These are phyloP conservation scores for Drosophila nigromelanica DNA, from an alignment of 1,140 invertebrate genomes.

Conservation along the genomic window DNA sequence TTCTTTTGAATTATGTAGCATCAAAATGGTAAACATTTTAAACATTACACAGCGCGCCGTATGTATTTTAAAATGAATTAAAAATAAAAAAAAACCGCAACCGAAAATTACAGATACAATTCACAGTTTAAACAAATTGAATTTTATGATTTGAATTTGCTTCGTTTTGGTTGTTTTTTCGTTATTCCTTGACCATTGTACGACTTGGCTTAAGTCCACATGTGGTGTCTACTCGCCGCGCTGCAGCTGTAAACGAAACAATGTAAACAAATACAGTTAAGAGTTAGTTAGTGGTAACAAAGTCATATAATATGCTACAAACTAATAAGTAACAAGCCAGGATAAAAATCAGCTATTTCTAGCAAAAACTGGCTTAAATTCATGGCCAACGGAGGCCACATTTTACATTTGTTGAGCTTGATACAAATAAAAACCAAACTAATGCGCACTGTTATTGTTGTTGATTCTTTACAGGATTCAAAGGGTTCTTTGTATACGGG, in stretches of 20 bases:
- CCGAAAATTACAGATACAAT: constrained; percentile 11
- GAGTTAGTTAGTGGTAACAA: neutral
- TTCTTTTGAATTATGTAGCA: constrained; percentile 34
- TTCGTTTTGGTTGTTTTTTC: constrained; percentile 9
- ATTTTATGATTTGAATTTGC: constrained; percentile 14
- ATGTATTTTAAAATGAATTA: neutral
- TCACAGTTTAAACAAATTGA: constrained; percentile 9
- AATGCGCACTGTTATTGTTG: constrained; percentile 48
- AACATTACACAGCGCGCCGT: neutral
- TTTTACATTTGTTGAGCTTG: constrained; percentile 31
- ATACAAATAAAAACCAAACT: constrained; percentile 42
- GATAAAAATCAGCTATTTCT: constrained; percentile 3
- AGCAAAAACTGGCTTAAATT: neutral
- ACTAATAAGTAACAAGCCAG: neutral
- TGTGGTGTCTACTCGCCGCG: neutral
- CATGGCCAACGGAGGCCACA: constrained; percentile 26
- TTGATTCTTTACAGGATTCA: constrained; percentile 50
- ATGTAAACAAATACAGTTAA: constrained; percentile 7
- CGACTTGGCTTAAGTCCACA: constrained; percentile 12
- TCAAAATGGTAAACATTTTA: constrained; percentile 17
- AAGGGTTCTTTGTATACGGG: constrained; percentile 12
- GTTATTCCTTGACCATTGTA: constrained; percentile 28
- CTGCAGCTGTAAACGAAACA: constrained; percentile 31
- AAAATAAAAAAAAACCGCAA: constrained; percentile 10
- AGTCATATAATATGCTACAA: neutral